Conservation (phyloP, 1,140 invertebrate species). For the Manduca sexta region DNA sequence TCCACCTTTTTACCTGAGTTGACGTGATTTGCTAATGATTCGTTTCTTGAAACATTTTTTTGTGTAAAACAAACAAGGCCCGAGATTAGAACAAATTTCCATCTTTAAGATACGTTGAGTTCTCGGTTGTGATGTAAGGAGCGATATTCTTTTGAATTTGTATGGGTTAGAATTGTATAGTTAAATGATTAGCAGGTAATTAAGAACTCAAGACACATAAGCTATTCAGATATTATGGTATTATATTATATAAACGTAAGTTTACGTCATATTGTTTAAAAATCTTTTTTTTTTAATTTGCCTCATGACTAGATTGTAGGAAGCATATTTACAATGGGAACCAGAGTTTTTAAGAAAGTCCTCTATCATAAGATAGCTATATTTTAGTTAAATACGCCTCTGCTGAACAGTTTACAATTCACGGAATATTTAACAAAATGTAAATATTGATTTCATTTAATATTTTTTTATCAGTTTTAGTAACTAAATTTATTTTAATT, state of each 20-base stretch:
- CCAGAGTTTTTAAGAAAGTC: too few species aligned
- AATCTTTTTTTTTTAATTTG: too few species aligned
- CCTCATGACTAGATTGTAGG: too few species aligned
- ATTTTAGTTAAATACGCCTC: too few species aligned
- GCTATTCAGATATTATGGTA: neutral
- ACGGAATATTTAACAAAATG: too few species aligned
- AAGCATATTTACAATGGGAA: too few species aligned
- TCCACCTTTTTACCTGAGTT: conserved; percentile 41
- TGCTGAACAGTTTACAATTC: too few species aligned
- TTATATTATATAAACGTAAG: neutral
- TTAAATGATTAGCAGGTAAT: neutral
- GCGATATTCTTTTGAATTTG: neutral
- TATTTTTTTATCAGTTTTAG: too few species aligned
- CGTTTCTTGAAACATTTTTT: conserved; percentile 34
- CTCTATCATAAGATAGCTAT: too few species aligned
- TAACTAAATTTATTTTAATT: too few species aligned
- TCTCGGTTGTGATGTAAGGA: neutral
- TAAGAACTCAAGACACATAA: neutral
- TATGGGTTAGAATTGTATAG: neutral
- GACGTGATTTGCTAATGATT: conserved; percentile 53
- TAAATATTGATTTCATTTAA: too few species aligned
- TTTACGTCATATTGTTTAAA: neutral
- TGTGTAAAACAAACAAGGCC: conserved; percentile 1
- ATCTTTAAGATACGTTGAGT: neutral
- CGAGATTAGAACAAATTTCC: neutral